Percentiles rank a stretch among this genome's conserved stretches.
Conservation (phyloP, 2,113 vertebrate genomes). For the Syrrhaptes paradoxus region DNA sequence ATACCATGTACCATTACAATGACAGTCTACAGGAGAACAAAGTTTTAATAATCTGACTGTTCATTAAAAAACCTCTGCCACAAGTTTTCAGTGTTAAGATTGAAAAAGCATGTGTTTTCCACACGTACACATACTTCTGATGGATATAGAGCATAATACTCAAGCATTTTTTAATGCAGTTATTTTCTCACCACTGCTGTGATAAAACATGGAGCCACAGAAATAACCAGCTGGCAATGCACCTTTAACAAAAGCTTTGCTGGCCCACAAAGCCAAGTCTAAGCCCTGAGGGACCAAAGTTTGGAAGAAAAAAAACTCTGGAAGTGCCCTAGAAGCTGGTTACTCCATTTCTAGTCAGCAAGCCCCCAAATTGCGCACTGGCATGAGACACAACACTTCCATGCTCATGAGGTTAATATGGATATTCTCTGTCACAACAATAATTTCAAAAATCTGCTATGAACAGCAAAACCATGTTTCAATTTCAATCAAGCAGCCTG, state of each 20-base stretch:
- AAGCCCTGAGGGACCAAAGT: background rate
- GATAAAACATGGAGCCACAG: background rate
- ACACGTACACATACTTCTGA: background rate
- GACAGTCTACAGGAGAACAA: background rate
- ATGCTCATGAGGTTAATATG: background rate
- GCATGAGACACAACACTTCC: background rate
- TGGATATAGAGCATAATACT: background rate
- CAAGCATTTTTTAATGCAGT: background rate
- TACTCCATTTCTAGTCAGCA: background rate
- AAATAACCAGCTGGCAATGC: background rate
- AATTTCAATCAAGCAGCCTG: background rate
- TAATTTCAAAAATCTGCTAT: background rate
- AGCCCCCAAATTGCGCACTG: accelerated
- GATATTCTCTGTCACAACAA: background rate
- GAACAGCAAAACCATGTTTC: background rate
- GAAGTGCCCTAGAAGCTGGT: background rate
- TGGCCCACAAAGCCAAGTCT: background rate
- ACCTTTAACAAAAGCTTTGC: background rate
- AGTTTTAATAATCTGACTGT: background rate
- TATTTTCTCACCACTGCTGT: background rate
- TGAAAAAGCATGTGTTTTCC: background rate
- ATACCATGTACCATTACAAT: background rate
- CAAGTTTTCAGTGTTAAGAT: background rate
- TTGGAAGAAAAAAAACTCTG: background rate
- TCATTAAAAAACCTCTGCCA: background rate